Base-by-base conservation (phyloP, 1,140 invertebrate species). In the Scaptomyza graminum region DNA sequence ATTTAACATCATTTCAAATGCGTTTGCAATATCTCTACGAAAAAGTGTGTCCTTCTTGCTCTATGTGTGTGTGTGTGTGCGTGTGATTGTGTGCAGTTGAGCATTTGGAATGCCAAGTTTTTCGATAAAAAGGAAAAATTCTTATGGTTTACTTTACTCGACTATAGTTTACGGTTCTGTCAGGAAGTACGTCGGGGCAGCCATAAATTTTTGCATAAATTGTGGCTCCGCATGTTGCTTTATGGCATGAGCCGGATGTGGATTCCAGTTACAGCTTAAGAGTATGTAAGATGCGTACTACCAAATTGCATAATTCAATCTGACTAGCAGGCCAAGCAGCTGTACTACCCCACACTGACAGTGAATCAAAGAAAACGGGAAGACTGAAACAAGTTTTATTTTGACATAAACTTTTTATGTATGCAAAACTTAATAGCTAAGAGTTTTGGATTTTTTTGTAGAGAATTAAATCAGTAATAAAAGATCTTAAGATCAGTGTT, bases 171-270 rank as follows among this genome's bases (percentile, higher is more conserved):
- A 18, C 3, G 39, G 39, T 22, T 12, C 47, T 51, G n/a, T 34
- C 44, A 87, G 81, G 82, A 85, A 87, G 81, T 85, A 63, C 65
- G 65, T 63, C 66, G 63, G 67, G 66, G 46, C 59, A 63, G 74
- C 82, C 54, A 87, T 85, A 85, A 78, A 85, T 85, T 85, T 85
- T 76, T 85, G 82, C 81, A 85, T 85, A 85, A 85, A 87, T 85
- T 82, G 71, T 75, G 78, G 61, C 56, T 78, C 64, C 63, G 59
- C 22, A 15, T 74, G 73, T 60, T 56, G 71, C 55, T 76, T 75
- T 80, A 66, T 74, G 76, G 73, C 68, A 66, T 62, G 60, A 69
- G 52, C 73, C 71, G 80, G 80, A 84, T 85, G 72, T 81, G 76
- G 56, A 74, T 74, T 78, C 64, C 79, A 83, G 79, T 71, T 79